Evolutionary conservation across 2,113 vertebrate genomes (phyloP), one percentile per base, ranked within the genome.

Genomic region (Paratilapia polleni): DNA sequence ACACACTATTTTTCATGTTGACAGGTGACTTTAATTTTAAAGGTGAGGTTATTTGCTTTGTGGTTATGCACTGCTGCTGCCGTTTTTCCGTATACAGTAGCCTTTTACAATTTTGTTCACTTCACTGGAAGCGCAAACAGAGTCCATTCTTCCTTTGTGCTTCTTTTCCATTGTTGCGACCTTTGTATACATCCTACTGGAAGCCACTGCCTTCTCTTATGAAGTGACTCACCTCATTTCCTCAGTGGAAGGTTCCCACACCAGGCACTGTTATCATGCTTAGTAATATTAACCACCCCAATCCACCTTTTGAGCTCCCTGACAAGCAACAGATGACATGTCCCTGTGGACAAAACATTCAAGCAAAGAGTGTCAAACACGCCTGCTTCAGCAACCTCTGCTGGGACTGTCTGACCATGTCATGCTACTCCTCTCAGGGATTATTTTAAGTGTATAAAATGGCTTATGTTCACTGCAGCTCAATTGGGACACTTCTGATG

Each of bases 261-360:
- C 74, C 52, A 19, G 10, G 77, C 49, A n/a, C 57, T 80, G 77
- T 77, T 74, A 58, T 38, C 13, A 8, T 66, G 61, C 73, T 87
- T 83, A 77, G 87, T 77, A 89, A 81, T 81, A 56, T 82, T 47
- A 91, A 79, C 79, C 85, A 10, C 86, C 73, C 73, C 70, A 54
- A 85, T 79, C 87, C 54, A 63, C 22, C 64, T 62, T 84, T 70
- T 26, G 56, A 87, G 83, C 59, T 77, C 76, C 75, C 49, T 24
- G 77, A 66, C 81, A 70, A 59, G 88, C 59, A 82, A 68, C 85
- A 91, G 90, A 90, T 91, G 91, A 89, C 88, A 59, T 13, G 62
- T 79, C 87, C 85, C 81, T 38, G 66, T 63, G 84, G 91, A 88
- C 78, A 56, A 80, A 91, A 90, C 90, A 82, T 80, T 78, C 2